Percentiles rank a stretch among this genome's conserved stretches.
These are phyloP conservation scores for Anoplolepis gracilipes DNA, from an alignment of 1,140 invertebrate genomes.

Conservation along the genomic window DNA sequence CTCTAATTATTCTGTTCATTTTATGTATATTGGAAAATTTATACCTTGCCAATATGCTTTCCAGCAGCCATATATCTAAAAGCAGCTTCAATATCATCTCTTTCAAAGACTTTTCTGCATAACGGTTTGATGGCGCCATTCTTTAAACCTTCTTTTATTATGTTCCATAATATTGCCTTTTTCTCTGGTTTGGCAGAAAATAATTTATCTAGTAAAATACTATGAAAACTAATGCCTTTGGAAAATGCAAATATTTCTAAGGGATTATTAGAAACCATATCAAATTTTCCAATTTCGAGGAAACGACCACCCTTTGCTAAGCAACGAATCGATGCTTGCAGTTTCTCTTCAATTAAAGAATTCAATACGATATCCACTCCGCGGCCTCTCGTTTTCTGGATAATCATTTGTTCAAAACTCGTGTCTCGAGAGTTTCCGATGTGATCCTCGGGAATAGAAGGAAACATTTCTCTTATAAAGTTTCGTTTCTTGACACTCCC, in stretches of 20 bases:
- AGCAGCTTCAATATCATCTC: constrained; percentile 84
- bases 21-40: not conserved
- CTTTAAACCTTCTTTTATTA: constrained; percentile 81
- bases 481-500: constrained; percentile 89
- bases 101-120: constrained; percentile 81
- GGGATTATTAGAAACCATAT: constrained; percentile 88
- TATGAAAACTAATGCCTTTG: constrained; percentile 93
- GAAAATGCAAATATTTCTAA: constrained; percentile 91
- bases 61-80: constrained; percentile 90
- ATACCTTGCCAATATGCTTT: constrained; percentile 91
- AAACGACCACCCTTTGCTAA: constrained; percentile 89
- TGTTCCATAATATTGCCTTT: not conserved
- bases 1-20: not conserved
- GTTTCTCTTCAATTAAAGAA: constrained; percentile 92
- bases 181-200: rapidly evolving
- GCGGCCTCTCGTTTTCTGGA: constrained; percentile 87
- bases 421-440: constrained; percentile 91
- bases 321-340: constrained; percentile 92
- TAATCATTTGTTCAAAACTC: constrained; percentile 90
- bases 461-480: constrained; percentile 89
- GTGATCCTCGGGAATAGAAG: constrained; percentile 88
- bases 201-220: constrained; percentile 87
- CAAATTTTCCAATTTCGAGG: constrained; percentile 93
- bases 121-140: constrained; percentile 86
- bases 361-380: constrained; percentile 93